A percentile compares a stretch with the other conserved stretches of the same genome.
Evolutionary conservation across 2,797 vertebrate species (phyloP).

Genomic region (Spatula clypeata): DNA sequence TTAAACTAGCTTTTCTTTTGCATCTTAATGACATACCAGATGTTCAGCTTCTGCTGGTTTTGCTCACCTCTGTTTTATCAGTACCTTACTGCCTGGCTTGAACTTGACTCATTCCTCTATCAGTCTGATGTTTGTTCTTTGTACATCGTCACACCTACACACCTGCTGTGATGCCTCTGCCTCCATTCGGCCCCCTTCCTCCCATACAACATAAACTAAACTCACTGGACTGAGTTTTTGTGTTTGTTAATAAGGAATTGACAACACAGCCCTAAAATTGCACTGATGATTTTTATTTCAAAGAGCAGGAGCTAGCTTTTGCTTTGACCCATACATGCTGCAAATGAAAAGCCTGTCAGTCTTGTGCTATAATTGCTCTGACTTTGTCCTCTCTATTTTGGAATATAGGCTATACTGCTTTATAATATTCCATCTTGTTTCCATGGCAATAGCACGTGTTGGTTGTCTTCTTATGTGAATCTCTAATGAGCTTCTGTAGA

Average conservation of each 20-base stretch:
- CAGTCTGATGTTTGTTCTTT: neutral
- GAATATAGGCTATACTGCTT: constrained; percentile 45
- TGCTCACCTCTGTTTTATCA: neutral
- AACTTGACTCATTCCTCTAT: neutral
- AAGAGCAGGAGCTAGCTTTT: constrained; percentile 1
- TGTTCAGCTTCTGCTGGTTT: neutral
- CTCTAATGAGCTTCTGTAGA: constrained; percentile 66
- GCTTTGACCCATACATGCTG: neutral
- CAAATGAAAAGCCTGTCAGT: constrained; percentile 39
- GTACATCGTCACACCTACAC: constrained; percentile 37
- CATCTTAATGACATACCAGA: neutral
- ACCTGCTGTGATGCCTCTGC: constrained; percentile 20
- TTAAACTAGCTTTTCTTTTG: neutral
- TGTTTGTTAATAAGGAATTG: neutral
- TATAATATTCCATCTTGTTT: constrained; percentile 65
- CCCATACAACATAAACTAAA: neutral
- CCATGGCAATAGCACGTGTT: constrained; percentile 73
- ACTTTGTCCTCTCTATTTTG: constrained; percentile 50
- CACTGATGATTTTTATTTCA: neutral
- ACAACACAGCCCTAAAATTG: neutral
- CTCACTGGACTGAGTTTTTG: neutral
- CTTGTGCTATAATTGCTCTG: constrained; percentile 28
- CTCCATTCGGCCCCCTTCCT: neutral
- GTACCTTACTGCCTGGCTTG: neutral
- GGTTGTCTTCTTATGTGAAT: constrained; percentile 64